Evolutionary conservation across 2,797 vertebrate genomes (phyloP).

Genomic region (Artibeus lituratus): DNA sequence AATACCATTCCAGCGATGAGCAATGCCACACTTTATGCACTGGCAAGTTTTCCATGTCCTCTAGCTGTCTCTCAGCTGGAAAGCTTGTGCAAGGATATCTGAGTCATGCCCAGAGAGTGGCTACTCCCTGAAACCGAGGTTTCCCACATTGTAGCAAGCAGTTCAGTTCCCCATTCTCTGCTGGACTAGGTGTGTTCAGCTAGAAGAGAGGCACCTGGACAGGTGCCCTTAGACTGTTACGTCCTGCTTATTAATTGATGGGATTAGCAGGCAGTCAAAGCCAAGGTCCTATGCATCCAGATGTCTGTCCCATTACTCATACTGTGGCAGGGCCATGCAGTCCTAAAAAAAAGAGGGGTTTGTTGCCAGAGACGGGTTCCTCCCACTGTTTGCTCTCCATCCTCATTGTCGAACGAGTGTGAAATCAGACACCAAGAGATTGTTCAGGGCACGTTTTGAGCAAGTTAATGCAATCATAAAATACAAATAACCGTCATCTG

Average conservation of each 20-base stretch:
- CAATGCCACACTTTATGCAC: not conserved
- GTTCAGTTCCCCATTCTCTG: not conserved
- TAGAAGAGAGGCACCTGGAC: not conserved
- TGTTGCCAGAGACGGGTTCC: fast-evolving
- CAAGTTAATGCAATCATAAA: constrained; percentile 54
- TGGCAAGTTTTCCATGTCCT: not conserved
- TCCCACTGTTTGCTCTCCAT: not conserved
- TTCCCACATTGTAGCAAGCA: not conserved
- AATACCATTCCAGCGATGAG: constrained; percentile 18
- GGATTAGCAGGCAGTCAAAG: not conserved
- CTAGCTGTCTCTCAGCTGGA: not conserved
- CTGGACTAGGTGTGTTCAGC: not conserved
- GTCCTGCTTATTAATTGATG: not conserved
- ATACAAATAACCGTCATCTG: constrained; percentile 33
- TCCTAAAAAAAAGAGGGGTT: not conserved
- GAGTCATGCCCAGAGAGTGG: not conserved
- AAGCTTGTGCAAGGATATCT: not conserved
- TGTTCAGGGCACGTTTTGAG: constrained; percentile 54
- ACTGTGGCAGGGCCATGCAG: not conserved
- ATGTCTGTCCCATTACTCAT: not conserved
- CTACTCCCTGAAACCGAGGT: not conserved
- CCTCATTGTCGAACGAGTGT: not conserved
- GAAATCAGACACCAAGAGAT: constrained; percentile 53
- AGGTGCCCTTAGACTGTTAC: not conserved
- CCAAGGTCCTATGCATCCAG: not conserved